Evolutionary conservation across 2,797 vertebrate genomes (phyloP).

Genomic region (Gouania willdenowi): DNA sequence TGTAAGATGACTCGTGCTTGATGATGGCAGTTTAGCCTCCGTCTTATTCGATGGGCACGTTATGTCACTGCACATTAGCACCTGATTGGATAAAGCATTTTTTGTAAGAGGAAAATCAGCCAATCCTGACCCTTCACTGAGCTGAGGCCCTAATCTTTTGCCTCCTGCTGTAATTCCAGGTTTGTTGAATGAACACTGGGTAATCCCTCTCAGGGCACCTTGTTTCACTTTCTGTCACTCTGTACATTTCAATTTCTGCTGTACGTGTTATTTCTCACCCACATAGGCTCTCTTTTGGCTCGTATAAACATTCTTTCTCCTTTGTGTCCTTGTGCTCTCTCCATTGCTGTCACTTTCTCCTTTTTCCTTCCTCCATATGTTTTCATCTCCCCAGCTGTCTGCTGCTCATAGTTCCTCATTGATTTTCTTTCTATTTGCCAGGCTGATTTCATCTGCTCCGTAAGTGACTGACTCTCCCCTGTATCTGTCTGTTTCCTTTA

Average conservation of each 20-base stretch:
- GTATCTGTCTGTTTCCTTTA: slow-evolving; percentile 37
- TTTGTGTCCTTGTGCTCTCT: slow-evolving; percentile 12
- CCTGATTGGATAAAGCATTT: slow-evolving; percentile 49
- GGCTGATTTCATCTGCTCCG: slow-evolving; percentile 45
- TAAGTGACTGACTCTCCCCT: slow-evolving; percentile 55
- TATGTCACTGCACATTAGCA: slow-evolving; percentile 40
- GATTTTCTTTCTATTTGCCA: slow-evolving; percentile 51
- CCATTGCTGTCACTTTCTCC: slow-evolving; percentile 19
- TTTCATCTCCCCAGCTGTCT: slow-evolving; percentile 34
- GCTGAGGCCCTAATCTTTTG: slow-evolving; percentile 53
- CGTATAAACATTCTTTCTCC: background rate
- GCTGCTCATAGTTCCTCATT: slow-evolving; percentile 52
- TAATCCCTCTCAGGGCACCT: slow-evolving; percentile 47
- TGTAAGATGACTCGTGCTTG: slow-evolving; percentile 52
- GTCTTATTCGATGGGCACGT: slow-evolving; percentile 57
- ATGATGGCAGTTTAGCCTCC: slow-evolving; percentile 46
- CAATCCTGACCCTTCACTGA: slow-evolving; percentile 53
- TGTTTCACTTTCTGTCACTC: slow-evolving; percentile 42
- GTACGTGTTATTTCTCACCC: slow-evolving; percentile 1
- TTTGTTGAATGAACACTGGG: slow-evolving; percentile 48
- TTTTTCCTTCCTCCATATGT: slow-evolving; percentile 26
- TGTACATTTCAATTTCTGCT: background rate
- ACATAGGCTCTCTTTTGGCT: slow-evolving; percentile 2
- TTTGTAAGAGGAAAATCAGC: slow-evolving; percentile 57
- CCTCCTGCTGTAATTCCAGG: slow-evolving; percentile 57